Conservation (phyloP, 2,888 invertebrate genomes). For the Torymus texanus region DNA sequence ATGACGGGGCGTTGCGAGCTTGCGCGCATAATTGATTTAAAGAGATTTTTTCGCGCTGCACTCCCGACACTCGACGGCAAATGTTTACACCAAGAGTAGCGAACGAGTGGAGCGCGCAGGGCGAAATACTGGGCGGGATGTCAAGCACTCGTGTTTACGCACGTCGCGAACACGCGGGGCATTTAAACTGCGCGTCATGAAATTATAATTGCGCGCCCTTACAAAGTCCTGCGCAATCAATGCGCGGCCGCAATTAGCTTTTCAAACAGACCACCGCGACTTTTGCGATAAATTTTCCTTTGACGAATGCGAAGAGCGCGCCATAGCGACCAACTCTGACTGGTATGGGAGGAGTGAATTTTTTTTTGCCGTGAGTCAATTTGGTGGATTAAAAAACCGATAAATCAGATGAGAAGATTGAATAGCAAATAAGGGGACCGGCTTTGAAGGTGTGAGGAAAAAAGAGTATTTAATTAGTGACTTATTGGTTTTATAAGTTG, state of each 20-base stretch:
- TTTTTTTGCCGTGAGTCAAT: constrained; percentile 2
- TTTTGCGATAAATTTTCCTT: neutral
- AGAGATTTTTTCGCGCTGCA: constrained; percentile 10
- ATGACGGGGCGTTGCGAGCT: neutral
- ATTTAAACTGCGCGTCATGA: constrained; percentile 49
- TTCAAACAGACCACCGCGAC: constrained; percentile 36
- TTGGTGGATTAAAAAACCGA: constrained; percentile 15
- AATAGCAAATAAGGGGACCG: neutral
- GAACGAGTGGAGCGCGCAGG: constrained; percentile 18
- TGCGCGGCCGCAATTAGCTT: constrained; percentile 47
- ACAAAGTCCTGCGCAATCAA: constrained; percentile 49
- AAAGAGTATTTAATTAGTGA: too few relatives aligned
- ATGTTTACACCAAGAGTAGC: constrained; percentile 45
- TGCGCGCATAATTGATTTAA: constrained; percentile 32
- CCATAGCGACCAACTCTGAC: too few relatives aligned
- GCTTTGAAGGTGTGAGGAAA: neutral
- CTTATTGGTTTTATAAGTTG: too few relatives aligned
- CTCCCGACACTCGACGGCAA: constrained; percentile 24
- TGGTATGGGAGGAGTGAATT: neutral
- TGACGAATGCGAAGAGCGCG: too few relatives aligned
- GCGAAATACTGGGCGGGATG: neutral
- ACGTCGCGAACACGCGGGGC: constrained; percentile 2
- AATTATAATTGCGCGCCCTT: constrained; percentile 46
- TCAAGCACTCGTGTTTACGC: constrained; percentile 10
- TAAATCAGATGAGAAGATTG: neutral